Evolutionary conservation across 1,140 invertebrate species (phyloP), one percentile per base, ranked within the genome.

Genomic region (Choristoneura fumiferana): DNA sequence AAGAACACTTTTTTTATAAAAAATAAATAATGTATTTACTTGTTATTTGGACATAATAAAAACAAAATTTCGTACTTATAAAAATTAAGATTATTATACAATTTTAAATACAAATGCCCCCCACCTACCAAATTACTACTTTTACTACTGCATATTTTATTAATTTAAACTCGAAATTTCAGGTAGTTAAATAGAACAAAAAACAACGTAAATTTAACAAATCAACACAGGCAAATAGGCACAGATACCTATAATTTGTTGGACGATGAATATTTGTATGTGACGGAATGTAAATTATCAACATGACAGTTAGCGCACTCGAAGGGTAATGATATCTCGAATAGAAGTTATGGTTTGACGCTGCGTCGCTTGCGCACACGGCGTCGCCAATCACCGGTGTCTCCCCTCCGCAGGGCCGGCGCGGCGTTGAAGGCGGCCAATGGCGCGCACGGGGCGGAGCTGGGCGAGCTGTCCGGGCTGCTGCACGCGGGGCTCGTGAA

Each of bases 391-490:
- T 86, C 72, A 81, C 73, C 68, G 66, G 54, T 71, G 70, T 79
- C 77, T 86, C 79, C 81, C 81, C 81, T 84, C 84, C 87, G 85
- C 87, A 89, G 87, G 81, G 81, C 79, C 78, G 79, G 80, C 81
- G 78, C 70, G 38, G 65, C 78, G 57, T 73, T 84, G 76, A 87
- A 89, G 79, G 81, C 81, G 75, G 78, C 87, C 87, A 87, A 87
- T 87, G 81, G 84, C 79, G 86, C 78, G 73, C 85, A 87, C 81
- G 89, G 89, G 89, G 89, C 87, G 89, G 89, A 90, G 89, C 86
- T 90, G 74, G 81, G 83, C 76, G 89, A 90, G 73, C 85, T 90
- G 66, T 87, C 88, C 69, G 87, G 87, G 54, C 80, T 90, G 75
- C 84, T 90, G 37, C 87, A 89, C 84, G 87, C 87, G 77, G 89